Percentiles rank a stretch among this genome's conserved stretches.
phyloP scores from a whole-genome alignment of 2,797 vertebrate genomes.

The Pipistrellus pipistrellus region DNA sequence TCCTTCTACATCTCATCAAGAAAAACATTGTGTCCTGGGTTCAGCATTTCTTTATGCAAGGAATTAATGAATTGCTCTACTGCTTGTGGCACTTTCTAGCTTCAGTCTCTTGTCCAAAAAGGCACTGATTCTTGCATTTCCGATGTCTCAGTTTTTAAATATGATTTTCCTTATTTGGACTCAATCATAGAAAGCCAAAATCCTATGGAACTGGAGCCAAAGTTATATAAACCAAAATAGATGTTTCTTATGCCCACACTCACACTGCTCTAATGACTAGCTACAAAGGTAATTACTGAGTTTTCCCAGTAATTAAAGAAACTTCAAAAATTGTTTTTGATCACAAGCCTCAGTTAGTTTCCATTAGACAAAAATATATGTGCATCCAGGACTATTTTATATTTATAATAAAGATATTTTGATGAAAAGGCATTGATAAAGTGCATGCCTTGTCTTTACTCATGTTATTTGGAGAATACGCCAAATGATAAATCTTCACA shows the following conservation, averaged over 20 bases:
- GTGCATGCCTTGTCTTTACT: neutral
- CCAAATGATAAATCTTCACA: neutral
- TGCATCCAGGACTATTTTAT: neutral
- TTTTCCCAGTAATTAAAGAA: neutral
- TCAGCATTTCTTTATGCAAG: conserved; percentile 54
- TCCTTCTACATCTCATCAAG: neutral
- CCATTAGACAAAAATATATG: neutral
- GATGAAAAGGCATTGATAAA: neutral
- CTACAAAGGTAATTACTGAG: neutral
- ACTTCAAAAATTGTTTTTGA: neutral
- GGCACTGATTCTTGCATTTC: conserved; percentile 62
- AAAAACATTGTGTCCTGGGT: conserved; percentile 37
- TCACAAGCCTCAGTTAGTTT: conserved; percentile 2
- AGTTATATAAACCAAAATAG: conserved; percentile 57
- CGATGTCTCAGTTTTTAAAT: conserved; percentile 60
- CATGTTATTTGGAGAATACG: neutral
- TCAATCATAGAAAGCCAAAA: conserved; percentile 54
- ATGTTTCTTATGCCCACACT: neutral
- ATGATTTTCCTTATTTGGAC: conserved; percentile 71
- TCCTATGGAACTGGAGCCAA: neutral
- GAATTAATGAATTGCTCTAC: conserved; percentile 70
- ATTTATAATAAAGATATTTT: neutral
- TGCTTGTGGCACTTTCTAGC: conserved; percentile 74
- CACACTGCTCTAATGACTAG: conserved; percentile 13
- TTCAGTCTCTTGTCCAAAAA: conserved; percentile 72